Base-by-base conservation (phyloP, 1,140 invertebrate genomes). In the Elymnias hypermnestra region DNA sequence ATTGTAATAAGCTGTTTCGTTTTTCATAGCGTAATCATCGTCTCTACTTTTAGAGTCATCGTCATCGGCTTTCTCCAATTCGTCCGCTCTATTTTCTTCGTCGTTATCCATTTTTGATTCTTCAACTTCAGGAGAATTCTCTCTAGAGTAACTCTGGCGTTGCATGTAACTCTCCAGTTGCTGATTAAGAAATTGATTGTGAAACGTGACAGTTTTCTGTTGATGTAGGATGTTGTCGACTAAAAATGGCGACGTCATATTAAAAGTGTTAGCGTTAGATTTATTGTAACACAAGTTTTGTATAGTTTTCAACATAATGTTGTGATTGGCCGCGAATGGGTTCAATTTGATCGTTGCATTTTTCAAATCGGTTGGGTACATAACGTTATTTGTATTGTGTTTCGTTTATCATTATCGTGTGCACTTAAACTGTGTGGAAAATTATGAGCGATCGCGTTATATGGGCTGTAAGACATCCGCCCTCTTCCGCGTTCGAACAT, bases 111-210 rank as follows among this genome's bases (percentile, higher is more conserved):
- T 42, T 51, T 29, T 69, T 77, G 51, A 14, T 6, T 77, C 74
- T 3, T 87, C 84, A 1, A 64, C 57, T 26, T 86, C 83, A 2
- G 77, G 78, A 0, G 71, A 66, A 14, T 81, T 79, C 13, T 83
- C 75, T 31, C 84, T 64, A 0, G 83, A 85, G 19, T 40, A 75
- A 10, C 74, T 66, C 22, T 86, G 78, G 1, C 39, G 7, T 18
- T 82, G 48, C 4, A 87, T 75, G 52, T 87, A 87, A 5, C 66
- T 77, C 31, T 86, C 78, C 1, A 86, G 39, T 22, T 87, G 84
- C 14, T 84, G 81, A 33, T 87, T 87, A 5, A 87, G 51, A 44
- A 85, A 87, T 41, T 87, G 85, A n/a, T 81, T 85, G 39, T 86
- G 84, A 25, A 86, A 73, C 13, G 78, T 84, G 0, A 57, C 71